Base-by-base conservation (phyloP, 2,888 invertebrate genomes). In the Papilio gigon region DNA sequence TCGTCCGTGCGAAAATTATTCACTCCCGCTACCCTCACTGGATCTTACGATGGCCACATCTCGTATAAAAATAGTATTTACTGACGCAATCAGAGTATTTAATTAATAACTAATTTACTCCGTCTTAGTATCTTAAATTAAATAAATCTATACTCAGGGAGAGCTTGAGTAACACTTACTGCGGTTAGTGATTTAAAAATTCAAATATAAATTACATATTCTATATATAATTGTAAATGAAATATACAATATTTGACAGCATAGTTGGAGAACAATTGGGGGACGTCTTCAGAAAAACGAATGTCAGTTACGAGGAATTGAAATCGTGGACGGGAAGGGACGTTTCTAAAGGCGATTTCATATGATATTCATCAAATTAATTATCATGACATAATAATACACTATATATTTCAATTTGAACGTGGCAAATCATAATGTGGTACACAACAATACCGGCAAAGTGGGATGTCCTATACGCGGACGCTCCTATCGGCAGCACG, bases 401-500 rank as follows among this genome's bases (percentile, higher is more conserved):
- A 53, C 42, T 56, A 8, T 27, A 60, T 59, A 50, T 61, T 67
- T 42, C 42, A 62, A 62, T 56, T 40, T 4, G 12, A 56, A 53
- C 62, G 62, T 44, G 56, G 44, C 58, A 42, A 68, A 71, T 73
- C 71, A 73, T 75, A 74, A 73, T 70, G 66, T 72, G 74, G 73
- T 74, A 72, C 69, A 74, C 68, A 77, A 77, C 74, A 78, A 76
- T 73, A 53, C 53, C 60, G 70, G 50, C 70, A 71, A 70, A 63
- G 70, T 70, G 62, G 33, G 33, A 72, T 71, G 70, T 63, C 53
- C 70, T 71, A 58, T 66, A 67, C 71, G 67, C 72, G 70, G 76
- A 78, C 76, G 77, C 75, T 77, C 74, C 53, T 75, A 79, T 80
- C 76, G 75, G 75, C 76, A 74, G 77, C 77, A 70, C 68, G 72